These are phyloP conservation scores for Lepidurus couesii DNA, from an alignment of 1,140 invertebrate genomes.

Conservation along the genomic window DNA sequence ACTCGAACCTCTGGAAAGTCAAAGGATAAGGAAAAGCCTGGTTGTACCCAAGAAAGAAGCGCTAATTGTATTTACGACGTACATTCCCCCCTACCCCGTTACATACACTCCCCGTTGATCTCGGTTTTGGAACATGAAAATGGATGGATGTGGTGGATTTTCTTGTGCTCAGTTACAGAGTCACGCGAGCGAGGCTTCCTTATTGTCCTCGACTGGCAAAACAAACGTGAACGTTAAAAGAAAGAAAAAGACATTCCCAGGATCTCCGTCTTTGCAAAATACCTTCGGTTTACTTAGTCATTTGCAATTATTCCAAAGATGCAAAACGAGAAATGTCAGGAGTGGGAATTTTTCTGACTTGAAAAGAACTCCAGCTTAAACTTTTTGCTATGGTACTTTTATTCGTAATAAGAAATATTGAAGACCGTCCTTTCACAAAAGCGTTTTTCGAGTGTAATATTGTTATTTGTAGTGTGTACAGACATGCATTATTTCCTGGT, in stretches of 20 bases:
- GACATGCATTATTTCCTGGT: neutral
- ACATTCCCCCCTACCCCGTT: neutral
- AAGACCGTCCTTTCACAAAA: neutral
- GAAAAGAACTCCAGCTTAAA: neutral
- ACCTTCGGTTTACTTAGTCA: slow-evolving; percentile 18
- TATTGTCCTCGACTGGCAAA: neutral
- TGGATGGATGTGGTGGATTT: neutral
- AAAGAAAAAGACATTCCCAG: neutral
- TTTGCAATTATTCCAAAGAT: slow-evolving; percentile 4
- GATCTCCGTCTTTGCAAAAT: slow-evolving; percentile 13
- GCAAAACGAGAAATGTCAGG: neutral
- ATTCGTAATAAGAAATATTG: neutral
- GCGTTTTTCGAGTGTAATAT: neutral
- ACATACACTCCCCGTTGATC: neutral
- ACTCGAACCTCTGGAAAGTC: too few relatives aligned
- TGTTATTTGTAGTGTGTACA: neutral
- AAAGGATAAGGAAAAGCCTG: too few relatives aligned
- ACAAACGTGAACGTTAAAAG: neutral
- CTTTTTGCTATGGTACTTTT: neutral
- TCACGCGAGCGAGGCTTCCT: neutral
- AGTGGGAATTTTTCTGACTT: neutral
- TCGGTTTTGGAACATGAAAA: neutral
- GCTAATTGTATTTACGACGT: neutral
- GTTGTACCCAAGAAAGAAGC: too few relatives aligned
- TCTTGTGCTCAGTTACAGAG: neutral